Base-by-base conservation (phyloP, 2,888 invertebrate genomes). In the Parthenolecanium corni region DNA sequence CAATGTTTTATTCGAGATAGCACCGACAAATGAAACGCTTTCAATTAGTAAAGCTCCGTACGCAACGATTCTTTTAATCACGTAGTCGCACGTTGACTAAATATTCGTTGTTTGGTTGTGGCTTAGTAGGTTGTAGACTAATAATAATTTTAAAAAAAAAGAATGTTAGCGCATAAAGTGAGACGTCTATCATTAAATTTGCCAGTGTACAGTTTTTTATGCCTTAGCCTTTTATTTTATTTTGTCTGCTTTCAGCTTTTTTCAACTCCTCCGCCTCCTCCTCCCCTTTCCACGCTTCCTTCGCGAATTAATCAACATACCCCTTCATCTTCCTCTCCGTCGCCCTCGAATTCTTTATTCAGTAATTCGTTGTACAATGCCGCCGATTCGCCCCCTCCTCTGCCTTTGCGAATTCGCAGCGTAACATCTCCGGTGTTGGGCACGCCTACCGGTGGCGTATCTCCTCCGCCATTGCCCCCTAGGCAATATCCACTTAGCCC, bases 351-450 rank as follows among this genome's bases (percentile, higher is more conserved):
- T 18, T 31, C 42, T 12, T 46, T 49, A 12, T 36, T 36, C 23
- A 46, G 25, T 18, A 11, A 11, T 46, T 25, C 25, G 23, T 38
- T 40, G 16, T 54, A n/a, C 2, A 42, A 5, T 25, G n/a, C 40
- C 12, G 56, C 36, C n/a, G 73, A 73, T 67, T 68, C 72, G 65
- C 77, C 77, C 68, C 74, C 75, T 67, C 76, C 76, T 66, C 70
- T 74, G 67, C 74, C 74, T 52, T 73, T 74, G 68, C 74, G 75
- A 67, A 75, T 74, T 64, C 66, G 64, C 72, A 74, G 71, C 66
- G 72, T 64, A 73, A 62, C 72, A 70, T 42, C 71, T 71, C 40
- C 68, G 70, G 64, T 71, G 66, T 64, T 67, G 67, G 64, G 68
- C 67, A 38, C 67, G 67, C 64, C 68, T 63, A 16, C 66, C 65